A percentile compares a stretch with the other conserved stretches of the same genome.
Conservation (phyloP, 64 coral and sea anemone species). For the Actinia equina region DNA sequence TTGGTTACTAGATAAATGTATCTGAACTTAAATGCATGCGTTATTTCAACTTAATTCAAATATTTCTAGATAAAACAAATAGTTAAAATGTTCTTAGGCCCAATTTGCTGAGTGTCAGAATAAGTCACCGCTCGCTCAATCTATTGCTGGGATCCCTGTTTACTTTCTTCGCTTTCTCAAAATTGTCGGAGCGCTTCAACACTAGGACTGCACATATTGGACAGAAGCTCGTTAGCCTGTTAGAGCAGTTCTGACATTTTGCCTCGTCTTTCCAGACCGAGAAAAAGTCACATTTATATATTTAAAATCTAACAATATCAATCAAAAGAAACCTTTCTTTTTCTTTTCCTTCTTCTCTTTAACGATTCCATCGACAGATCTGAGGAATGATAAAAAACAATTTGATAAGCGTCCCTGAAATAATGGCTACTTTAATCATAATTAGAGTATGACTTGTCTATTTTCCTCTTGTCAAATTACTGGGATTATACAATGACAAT, state of each 20-base stretch:
- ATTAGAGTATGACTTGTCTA: too few species aligned
- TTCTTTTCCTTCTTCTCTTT: constrained; percentile 73
- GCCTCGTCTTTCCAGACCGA: neutral
- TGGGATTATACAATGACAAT: too few species aligned
- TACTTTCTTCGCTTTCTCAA: neutral
- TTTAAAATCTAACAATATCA: constrained; percentile 12
- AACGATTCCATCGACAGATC: constrained; percentile 57
- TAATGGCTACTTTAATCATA: neutral
- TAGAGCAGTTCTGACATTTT: neutral
- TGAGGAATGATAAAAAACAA: constrained; percentile 5
- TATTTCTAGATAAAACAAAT: neutral
- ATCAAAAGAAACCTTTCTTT: constrained; percentile 72
- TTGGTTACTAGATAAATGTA: too few species aligned
- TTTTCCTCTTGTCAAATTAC: too few species aligned
- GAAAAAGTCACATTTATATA: neutral
- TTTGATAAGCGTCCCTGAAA: neutral
- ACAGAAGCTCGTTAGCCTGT: neutral
- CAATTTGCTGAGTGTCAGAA: neutral
- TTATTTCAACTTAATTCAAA: too few species aligned
- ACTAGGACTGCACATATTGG: neutral
- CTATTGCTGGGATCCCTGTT: too few species aligned
- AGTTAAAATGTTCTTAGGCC: neutral
- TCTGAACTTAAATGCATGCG: too few species aligned
- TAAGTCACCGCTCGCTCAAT: neutral
- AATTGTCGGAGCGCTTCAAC: neutral